A percentile compares a stretch with the other conserved stretches of the same genome.
These are phyloP conservation scores for Chaetodon auriga DNA, from an alignment of 2,113 vertebrate genomes.

Conservation along the genomic window DNA sequence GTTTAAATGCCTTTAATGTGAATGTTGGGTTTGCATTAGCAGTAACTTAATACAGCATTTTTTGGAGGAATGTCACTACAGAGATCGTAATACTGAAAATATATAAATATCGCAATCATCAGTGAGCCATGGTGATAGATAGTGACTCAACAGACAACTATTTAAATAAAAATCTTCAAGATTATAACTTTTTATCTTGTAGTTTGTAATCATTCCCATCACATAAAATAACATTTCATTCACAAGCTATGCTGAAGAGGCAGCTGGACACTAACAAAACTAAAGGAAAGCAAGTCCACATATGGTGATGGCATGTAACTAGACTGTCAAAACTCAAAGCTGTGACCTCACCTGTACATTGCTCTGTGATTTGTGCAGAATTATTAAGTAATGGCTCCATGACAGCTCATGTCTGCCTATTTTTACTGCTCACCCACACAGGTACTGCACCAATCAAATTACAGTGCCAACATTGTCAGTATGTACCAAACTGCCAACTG, in stretches of 20 bases:
- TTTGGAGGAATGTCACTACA: no score
- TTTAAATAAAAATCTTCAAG: no score
- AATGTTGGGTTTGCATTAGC: no score
- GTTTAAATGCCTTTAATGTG: no score
- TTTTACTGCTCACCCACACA: background rate
- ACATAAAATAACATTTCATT: background rate
- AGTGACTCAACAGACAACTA: no score
- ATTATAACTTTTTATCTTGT: no score
- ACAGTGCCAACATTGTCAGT: background rate
- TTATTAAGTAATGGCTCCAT: background rate
- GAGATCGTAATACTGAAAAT: no score
- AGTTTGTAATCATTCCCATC: background rate
- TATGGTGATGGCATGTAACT: background rate
- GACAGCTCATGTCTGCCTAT: background rate
- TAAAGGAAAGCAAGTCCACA: background rate
- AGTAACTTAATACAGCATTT: no score
- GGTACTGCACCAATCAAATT: background rate
- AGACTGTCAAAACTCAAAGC: background rate
- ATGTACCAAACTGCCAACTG: background rate
- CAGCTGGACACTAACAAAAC: background rate
- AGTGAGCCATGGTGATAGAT: no score
- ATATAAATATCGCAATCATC: no score
- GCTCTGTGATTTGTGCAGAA: background rate
- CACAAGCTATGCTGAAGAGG: background rate
- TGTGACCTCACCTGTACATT: background rate